Percentiles rank a stretch among this genome's conserved stretches.
Conservation (phyloP, 2,888 invertebrate genomes). For the Caenorhabditis auriculariae region DNA sequence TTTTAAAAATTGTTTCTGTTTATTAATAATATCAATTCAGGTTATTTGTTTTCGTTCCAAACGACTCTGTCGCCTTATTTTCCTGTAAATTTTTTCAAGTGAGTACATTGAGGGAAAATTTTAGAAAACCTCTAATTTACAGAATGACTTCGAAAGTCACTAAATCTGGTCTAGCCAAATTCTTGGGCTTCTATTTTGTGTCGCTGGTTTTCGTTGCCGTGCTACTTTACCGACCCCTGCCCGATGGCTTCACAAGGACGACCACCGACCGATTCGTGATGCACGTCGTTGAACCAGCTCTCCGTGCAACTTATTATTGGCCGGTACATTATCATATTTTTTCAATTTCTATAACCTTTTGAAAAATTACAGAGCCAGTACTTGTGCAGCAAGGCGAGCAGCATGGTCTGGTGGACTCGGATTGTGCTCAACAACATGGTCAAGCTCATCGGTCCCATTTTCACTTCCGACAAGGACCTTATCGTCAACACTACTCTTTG, state of each 20-base stretch:
- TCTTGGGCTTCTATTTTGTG: constrained; percentile 3
- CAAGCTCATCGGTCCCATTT: constrained; percentile 18
- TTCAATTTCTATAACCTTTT: background rate
- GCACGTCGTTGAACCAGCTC: constrained; percentile 44
- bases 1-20: too few species aligned
- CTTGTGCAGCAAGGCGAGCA: constrained; percentile 28
- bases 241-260: constrained; percentile 35
- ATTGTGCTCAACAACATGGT: constrained; percentile 29
- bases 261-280: constrained; percentile 39
- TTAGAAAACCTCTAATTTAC: too few species aligned
- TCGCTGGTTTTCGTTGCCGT: constrained; percentile 6
- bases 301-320: constrained; percentile 47
- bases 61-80: too few species aligned
- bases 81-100: too few species aligned
- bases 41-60: too few species aligned
- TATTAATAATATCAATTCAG: too few species aligned
- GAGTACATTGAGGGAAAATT: too few species aligned
- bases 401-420: constrained; percentile 47
- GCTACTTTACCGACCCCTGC: constrained; percentile 38
- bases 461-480: constrained; percentile 6
- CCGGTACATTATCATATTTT: constrained; percentile 31
- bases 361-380: constrained; percentile 29
- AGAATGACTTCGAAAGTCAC: too few species aligned
- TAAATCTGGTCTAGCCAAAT: too few species aligned
- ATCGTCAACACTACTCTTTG: constrained; percentile 11